Evolutionary conservation across 2,113 vertebrate species (phyloP), one percentile per base, ranked within the genome.

Genomic region (Chascanopsetta lugubris): DNA sequence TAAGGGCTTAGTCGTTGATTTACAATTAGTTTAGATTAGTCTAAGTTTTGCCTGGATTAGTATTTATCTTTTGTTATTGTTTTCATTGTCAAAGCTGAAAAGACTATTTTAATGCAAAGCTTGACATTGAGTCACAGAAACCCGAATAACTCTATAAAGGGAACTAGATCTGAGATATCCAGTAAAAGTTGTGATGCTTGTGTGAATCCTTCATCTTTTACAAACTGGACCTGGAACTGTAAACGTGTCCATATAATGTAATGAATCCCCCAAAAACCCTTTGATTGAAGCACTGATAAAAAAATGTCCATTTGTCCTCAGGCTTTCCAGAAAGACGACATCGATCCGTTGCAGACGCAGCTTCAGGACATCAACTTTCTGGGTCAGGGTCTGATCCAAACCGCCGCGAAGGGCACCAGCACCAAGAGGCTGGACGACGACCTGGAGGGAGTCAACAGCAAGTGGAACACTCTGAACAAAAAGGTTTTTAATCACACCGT

Each of bases 391-490:
- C 93, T 99, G 50, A 94, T 98, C 87, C 97, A 99, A 80, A 98
- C 93, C 4, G 96, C 95, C 40, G 89, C 93, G 49, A 97, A 96
- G 90, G 91, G 88, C 66, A 91, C 94, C 64, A 94, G 88, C 87
- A 96, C 93, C 17, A 92, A 94, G 82, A 89, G 83, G 47, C 92
- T 98, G 25, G 97, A 99, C 63, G 92, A 75, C 0, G 95, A 97
- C 85, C 85, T 99, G 68, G 97, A 99, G 2, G 92, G 92, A 18
- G 87, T 94, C 79, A 97, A 94, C 68, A 75, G 89, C 1, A 91
- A 94, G 38, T 99, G 96, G 97, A 98, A 98, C 81, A 96, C 94
- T 11, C 94, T 99, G 69, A 97, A 96, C 87, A 98, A 99, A 84
- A 99, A 99, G 95, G 97, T 97, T 67, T 30, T 43, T 66, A 51